Percentiles rank a stretch among this genome's conserved stretches.
phyloP scores from a whole-genome alignment of 2,797 vertebrate genomes.

The Ataeniobius toweri region DNA sequence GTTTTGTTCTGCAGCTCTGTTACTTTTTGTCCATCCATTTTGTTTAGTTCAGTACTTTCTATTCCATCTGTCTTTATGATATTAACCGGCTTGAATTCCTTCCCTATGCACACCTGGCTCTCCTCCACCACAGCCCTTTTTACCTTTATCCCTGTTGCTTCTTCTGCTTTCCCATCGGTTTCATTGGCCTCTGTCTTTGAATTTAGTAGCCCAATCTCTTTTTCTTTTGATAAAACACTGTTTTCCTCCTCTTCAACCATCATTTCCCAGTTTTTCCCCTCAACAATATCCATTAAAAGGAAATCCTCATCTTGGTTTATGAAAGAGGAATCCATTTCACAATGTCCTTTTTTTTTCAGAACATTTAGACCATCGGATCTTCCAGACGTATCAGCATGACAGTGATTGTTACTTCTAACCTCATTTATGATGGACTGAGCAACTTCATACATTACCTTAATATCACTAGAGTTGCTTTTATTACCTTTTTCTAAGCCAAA shows the following conservation, averaged over 20 bases:
- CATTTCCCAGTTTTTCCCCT: slow-evolving; percentile 59
- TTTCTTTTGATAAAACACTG: slow-evolving; percentile 20
- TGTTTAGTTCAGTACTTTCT: slow-evolving; percentile 7
- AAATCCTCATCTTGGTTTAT: slow-evolving; percentile 9
- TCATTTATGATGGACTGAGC: neutral
- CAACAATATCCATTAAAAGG: slow-evolving; percentile 4
- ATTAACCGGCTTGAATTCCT: slow-evolving; percentile 15
- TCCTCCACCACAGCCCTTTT: neutral
- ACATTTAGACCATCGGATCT: slow-evolving; percentile 14
- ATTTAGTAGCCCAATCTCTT: neutral
- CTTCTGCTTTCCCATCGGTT: slow-evolving; percentile 6
- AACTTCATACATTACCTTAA: neutral
- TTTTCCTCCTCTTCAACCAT: slow-evolving; percentile 65
- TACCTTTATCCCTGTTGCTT: slow-evolving; percentile 4
- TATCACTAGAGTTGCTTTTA: slow-evolving; percentile 10
- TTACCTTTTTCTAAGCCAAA: slow-evolving; percentile 1
- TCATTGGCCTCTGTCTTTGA: neutral
- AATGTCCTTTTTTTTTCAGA: slow-evolving; percentile 3
- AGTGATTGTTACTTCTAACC: neutral
- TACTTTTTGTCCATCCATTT: slow-evolving; percentile 18
- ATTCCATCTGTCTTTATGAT: neutral
- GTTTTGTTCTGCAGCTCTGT: slow-evolving; percentile 11
- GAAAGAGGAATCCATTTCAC: slow-evolving; percentile 8
- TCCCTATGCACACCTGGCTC: neutral
- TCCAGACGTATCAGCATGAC: neutral